Base-by-base conservation (phyloP, 2,113 vertebrate genomes). In the Myotis yumanensis region DNA sequence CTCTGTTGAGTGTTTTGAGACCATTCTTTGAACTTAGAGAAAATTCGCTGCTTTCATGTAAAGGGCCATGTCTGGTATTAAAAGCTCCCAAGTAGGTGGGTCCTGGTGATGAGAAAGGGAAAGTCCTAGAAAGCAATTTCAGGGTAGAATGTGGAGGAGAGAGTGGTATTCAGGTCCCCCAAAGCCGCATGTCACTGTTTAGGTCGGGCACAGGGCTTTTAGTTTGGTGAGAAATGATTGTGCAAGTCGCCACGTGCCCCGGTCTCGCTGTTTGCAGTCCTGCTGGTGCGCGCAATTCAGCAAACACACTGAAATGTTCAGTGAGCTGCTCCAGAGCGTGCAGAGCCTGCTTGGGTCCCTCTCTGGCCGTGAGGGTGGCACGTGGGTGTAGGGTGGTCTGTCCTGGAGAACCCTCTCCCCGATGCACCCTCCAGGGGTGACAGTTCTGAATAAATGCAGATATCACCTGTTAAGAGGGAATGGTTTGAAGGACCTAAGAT, bases 1-100 rank as follows among this genome's bases (percentile, higher is more conserved):
- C 95, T 96, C 89, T 87, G 90, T 94, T 87, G 92, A 93, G 71
- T 91, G 88, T 90, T 93, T 71, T 85, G 43, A 83, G 76, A 86
- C 80, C 32, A 32, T 75, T 91, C 54, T 86, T 51, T 73, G 89
- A 62, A 86, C 54, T 72, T 37, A 22, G 51, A 85, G 71, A 69
- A 75, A 22, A 52, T 32, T 77, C 0, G 0, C 11, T 11, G 5
- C 46, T 71, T 12, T 20, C 30, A 35, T 23, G 1, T 25, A 28
- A 69, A 79, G 72, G 81, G 7, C 46, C n/a, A 6, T 51, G 73
- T 54, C 64, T 54, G 90, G 25, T 64, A 4, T 40, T 86, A 11
- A 59, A 66, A 25, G 32, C 4, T 68, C 96, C 89, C 37, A 14
- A 35, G 3, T 14, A 69, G 75, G 0, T 0, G 18, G 57, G 52